Percentiles rank a stretch among this genome's conserved stretches.
phyloP scores from a whole-genome alignment of 2,797 vertebrate genomes.

The Leuciscus waleckii region DNA sequence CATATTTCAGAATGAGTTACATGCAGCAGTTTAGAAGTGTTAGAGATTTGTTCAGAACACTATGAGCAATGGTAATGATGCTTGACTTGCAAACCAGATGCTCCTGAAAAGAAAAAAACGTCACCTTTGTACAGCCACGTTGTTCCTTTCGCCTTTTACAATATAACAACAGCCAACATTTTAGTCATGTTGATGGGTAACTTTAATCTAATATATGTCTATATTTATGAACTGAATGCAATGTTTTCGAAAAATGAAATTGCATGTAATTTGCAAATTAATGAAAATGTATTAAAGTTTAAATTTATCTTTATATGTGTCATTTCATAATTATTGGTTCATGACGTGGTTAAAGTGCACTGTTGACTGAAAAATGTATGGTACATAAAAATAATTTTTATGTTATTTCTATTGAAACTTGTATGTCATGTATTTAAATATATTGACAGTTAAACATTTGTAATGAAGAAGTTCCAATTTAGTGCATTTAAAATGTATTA shows the following conservation, averaged over 20 bases:
- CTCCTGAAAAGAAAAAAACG: not conserved
- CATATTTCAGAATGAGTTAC: not conserved
- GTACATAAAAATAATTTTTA: not conserved
- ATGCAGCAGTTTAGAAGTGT: not conserved
- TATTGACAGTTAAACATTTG: no score
- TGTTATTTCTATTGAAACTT: not conserved
- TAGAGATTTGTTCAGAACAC: not conserved
- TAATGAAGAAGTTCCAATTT: not conserved
- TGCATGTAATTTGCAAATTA: not conserved
- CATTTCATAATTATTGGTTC: not conserved
- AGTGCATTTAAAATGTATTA: not conserved
- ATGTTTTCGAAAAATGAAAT: not conserved
- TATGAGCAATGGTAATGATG: not conserved
- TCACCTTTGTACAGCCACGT: not conserved
- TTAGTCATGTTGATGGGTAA: not conserved
- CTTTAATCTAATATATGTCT: no score
- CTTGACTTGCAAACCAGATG: not conserved
- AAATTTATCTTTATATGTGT: not conserved
- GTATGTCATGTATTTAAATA: not conserved
- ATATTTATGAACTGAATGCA: no score
- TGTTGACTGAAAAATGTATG: not conserved
- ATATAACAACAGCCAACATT: not conserved
- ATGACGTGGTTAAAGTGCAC: not conserved
- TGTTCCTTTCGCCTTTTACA: not conserved
- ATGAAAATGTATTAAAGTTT: not conserved